A percentile compares a stretch with the other conserved stretches of the same genome.
Evolutionary conservation across 2,797 vertebrate species (phyloP).

Genomic region (Bovichtus variegatus): DNA sequence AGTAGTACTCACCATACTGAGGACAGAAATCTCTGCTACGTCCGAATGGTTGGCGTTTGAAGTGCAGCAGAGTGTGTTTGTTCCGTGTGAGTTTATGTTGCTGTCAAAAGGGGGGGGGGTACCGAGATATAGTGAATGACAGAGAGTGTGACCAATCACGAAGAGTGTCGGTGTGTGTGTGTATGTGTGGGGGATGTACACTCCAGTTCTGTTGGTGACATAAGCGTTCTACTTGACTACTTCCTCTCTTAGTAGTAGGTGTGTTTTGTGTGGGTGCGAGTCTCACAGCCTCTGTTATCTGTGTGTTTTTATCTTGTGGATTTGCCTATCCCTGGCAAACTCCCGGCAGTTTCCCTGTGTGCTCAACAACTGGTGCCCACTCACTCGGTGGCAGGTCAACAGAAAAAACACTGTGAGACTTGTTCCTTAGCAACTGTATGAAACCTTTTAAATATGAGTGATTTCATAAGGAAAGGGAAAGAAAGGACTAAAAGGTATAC

Average conservation of each 20-base stretch:
- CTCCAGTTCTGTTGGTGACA: constrained; percentile 25
- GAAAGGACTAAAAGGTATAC: neutral
- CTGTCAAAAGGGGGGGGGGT: constrained; percentile 27
- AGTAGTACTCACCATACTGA: constrained; percentile 72
- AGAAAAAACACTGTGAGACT: neutral
- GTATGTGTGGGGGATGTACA: constrained; percentile 39
- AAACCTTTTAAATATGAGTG: neutral
- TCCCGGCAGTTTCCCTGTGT: constrained; percentile 62
- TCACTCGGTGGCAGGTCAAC: constrained; percentile 1
- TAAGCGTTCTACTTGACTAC: constrained; percentile 58
- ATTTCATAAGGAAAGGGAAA: constrained; percentile 2
- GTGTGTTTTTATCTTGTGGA: constrained; percentile 72
- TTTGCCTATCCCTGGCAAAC: constrained; percentile 81
- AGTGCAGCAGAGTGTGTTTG: constrained; percentile 40
- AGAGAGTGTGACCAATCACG: constrained; percentile 35
- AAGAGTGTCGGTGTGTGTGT: constrained; percentile 23
- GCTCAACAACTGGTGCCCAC: constrained; percentile 16
- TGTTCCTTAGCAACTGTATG: constrained; percentile 14
- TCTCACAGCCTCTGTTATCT: constrained; percentile 58
- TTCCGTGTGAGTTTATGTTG: constrained; percentile 56
- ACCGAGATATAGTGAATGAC: constrained; percentile 16
- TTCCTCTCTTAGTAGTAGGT: constrained; percentile 69
- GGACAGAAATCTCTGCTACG: constrained; percentile 27
- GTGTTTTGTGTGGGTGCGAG: constrained; percentile 41
- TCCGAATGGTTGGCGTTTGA: neutral